phyloP scores from a whole-genome alignment of 2,797 vertebrate genomes.

The Mastacembelus armatus region DNA sequence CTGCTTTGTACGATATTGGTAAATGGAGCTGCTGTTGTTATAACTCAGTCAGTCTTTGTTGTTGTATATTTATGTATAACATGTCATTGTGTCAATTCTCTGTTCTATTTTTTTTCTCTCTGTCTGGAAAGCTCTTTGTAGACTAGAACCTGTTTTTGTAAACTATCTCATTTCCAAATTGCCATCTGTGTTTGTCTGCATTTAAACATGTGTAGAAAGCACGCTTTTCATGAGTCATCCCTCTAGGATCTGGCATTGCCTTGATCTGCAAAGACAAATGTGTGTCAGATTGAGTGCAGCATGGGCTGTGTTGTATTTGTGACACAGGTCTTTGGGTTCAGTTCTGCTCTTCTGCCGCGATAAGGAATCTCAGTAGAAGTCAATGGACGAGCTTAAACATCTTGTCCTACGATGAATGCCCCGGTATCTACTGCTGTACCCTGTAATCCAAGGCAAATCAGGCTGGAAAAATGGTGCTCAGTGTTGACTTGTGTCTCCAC shows the following conservation, averaged over 20 bases:
- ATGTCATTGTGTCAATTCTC: neutral
- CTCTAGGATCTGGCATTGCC: conserved; percentile 19
- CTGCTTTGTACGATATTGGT: neutral
- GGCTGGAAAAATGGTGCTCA: conserved; percentile 59
- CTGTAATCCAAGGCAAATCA: conserved; percentile 53
- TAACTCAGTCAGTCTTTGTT: conserved; percentile 12
- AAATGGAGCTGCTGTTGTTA: neutral
- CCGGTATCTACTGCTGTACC: conserved; percentile 49
- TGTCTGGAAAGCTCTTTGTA: conserved; percentile 16
- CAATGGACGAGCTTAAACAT: conserved; percentile 13
- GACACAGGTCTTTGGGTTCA: conserved; percentile 33
- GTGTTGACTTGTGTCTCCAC: conserved; percentile 69
- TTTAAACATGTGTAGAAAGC: conserved; percentile 31
- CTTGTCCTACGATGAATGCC: conserved; percentile 17
- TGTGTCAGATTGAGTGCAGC: conserved; percentile 40
- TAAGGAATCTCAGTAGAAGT: conserved; percentile 31
- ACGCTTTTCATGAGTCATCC: conserved; percentile 29
- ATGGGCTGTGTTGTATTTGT: conserved; percentile 6
- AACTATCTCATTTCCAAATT: conserved; percentile 16
- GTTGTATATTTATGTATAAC: conserved; percentile 4
- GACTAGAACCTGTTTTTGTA: conserved; percentile 5
- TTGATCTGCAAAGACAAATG: conserved; percentile 37
- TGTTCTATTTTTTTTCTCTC: conserved; percentile 7
- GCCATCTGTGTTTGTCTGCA: conserved; percentile 28
- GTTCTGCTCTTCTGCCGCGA: conserved; percentile 15